Percentiles rank a stretch among this genome's conserved stretches.
These are phyloP conservation scores for Drosophila bocqueti DNA, from an alignment of 1,140 invertebrate species.

Conservation along the genomic window DNA sequence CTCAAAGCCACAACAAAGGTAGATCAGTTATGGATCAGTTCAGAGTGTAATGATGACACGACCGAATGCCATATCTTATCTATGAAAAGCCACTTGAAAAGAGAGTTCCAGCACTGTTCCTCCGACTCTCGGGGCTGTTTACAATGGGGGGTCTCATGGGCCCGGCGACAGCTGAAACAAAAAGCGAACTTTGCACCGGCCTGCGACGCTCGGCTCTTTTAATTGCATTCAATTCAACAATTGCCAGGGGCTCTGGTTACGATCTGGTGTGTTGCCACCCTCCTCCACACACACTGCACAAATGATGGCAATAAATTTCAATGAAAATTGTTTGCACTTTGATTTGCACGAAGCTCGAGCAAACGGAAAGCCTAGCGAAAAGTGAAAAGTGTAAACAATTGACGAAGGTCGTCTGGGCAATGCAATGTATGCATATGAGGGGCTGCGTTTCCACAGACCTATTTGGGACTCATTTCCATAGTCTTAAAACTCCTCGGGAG, in stretches of 20 bases:
- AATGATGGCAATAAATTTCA: slow-evolving; percentile 69
- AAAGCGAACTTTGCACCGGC: slow-evolving; percentile 53
- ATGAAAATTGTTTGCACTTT: slow-evolving; percentile 73
- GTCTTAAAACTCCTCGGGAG: neutral
- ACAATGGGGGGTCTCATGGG: neutral
- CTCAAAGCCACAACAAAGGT: neutral
- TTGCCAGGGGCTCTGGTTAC: slow-evolving; percentile 34
- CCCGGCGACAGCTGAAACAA: slow-evolving; percentile 12
- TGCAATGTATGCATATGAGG: neutral
- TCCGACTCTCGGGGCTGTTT: neutral
- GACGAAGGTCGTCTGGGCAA: slow-evolving; percentile 14
- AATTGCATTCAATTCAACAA: slow-evolving; percentile 71
- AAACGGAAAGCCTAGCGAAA: slow-evolving; percentile 18
- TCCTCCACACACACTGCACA: slow-evolving; percentile 37
- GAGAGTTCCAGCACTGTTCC: neutral
- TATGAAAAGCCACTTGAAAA: neutral
- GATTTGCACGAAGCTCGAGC: slow-evolving; percentile 34
- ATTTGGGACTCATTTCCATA: neutral
- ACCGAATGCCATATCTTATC: slow-evolving; percentile 26
- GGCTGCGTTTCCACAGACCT: no score
- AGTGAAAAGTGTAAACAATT: slow-evolving; percentile 58
- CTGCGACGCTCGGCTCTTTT: slow-evolving; percentile 42
- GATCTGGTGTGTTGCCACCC: slow-evolving; percentile 6
- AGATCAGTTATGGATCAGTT: slow-evolving; percentile 1
- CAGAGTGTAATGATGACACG: slow-evolving; percentile 20